These are phyloP conservation scores for Apodemia zela DNA, from an alignment of 2,888 invertebrate species.

Conservation along the genomic window DNA sequence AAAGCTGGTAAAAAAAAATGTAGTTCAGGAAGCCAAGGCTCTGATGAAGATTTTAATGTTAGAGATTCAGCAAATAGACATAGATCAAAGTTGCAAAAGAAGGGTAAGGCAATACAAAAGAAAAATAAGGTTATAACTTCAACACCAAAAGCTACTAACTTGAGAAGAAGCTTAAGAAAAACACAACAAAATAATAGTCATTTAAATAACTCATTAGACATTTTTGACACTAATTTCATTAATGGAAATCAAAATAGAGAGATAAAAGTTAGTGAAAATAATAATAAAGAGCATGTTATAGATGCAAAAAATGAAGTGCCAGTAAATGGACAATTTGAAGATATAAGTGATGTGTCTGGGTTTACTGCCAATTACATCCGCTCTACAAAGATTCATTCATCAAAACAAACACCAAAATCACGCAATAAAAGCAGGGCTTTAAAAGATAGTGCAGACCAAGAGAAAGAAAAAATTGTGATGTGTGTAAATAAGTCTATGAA, in stretches of 20 bases:
- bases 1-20: conserved; percentile 42
- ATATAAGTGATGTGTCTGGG: conserved; percentile 71
- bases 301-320: conserved; percentile 38
- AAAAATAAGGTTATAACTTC: conserved; percentile 61
- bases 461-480: conserved; percentile 47
- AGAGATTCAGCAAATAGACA: conserved; percentile 54
- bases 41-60: conserved; percentile 63
- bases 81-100: conserved; percentile 47
- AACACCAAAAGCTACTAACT: conserved; percentile 51
- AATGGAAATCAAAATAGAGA: conserved; percentile 37
- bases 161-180: conserved; percentile 60
- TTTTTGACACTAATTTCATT: conserved; percentile 39
- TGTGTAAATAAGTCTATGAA: conserved; percentile 59
- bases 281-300: conserved; percentile 39
- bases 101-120: conserved; percentile 44
- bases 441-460: conserved; percentile 27
- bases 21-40: conserved; percentile 50
- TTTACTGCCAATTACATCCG: conserved; percentile 73
- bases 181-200: conserved; percentile 47
- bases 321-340: conserved; percentile 62
- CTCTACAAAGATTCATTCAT: conserved; percentile 63
- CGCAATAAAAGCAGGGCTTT: conserved; percentile 45
- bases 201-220: conserved; percentile 53
- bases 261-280: conserved; percentile 33
- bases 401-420: conserved; percentile 52